phyloP scores from a whole-genome alignment of 2,113 vertebrate genomes.

The Zonotrichia leucophrys region DNA sequence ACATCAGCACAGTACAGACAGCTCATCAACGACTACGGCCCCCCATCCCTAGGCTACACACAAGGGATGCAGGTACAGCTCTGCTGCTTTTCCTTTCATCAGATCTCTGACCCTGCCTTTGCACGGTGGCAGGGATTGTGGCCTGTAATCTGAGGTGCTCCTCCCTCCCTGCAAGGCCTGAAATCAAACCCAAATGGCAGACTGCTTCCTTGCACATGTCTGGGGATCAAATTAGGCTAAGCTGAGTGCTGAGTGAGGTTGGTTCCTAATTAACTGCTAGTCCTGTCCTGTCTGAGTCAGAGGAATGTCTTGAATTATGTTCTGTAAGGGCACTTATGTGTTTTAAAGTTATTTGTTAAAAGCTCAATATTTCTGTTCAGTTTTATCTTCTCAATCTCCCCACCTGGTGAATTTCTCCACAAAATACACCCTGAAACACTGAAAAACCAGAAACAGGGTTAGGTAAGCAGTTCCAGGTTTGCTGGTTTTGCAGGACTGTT shows the following conservation, averaged over 20 bases:
- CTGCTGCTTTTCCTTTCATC: not conserved
- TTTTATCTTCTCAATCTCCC: not conserved
- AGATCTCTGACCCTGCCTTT: not conserved
- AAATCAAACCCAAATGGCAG: slow-evolving; percentile 66
- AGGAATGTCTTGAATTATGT: not conserved
- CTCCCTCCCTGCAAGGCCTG: slow-evolving; percentile 42
- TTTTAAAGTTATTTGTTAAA: not conserved
- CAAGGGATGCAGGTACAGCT: slow-evolving; percentile 78
- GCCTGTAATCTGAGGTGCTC: slow-evolving; percentile 51
- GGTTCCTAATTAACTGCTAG: slow-evolving; percentile 42
- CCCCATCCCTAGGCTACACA: slow-evolving; percentile 93
- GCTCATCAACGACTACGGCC: slow-evolving; percentile 93
- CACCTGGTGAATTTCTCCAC: not conserved
- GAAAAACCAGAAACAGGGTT: not conserved
- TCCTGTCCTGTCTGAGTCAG: not conserved
- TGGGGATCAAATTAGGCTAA: slow-evolving; percentile 53
- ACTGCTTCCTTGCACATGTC: slow-evolving; percentile 39
- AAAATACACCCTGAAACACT: not conserved
- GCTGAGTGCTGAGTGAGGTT: slow-evolving; percentile 20
- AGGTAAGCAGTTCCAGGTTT: not conserved
- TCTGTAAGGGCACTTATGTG: not conserved
- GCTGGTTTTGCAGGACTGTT: not conserved
- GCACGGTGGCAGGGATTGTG: not conserved
- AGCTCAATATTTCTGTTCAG: not conserved
- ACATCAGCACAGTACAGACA: slow-evolving; percentile 89